Conservation (phyloP, 53 echinoderm and acorn worm genomes). For the Mesocentrotus franciscanus region DNA sequence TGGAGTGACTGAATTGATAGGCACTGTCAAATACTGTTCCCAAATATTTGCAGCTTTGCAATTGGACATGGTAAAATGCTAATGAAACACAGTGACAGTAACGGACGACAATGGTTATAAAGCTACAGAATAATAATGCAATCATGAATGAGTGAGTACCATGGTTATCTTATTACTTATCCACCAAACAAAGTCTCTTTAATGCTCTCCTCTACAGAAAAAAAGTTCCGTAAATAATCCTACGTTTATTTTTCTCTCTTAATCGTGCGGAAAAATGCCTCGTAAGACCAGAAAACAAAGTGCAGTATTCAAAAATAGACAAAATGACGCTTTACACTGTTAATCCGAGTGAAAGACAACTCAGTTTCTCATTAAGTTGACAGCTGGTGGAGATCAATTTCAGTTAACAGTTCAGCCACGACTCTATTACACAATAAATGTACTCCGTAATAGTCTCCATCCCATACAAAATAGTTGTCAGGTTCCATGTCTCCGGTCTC, state of each 20-base stretch:
- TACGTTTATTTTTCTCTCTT: neutral
- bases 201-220: constrained; percentile 50
- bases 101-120: constrained; percentile 8
- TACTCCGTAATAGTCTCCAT: constrained; percentile 45
- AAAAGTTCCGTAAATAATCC: neutral
- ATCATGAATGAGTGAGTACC: constrained; percentile 66
- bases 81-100: constrained; percentile 62
- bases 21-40: constrained; percentile 82
- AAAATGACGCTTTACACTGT: constrained; percentile 69
- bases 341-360: constrained; percentile 72
- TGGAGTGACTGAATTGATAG: constrained; percentile 80
- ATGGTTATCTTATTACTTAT: constrained; percentile 63
- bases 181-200: constrained; percentile 52
- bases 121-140: constrained; percentile 65
- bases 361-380: constrained; percentile 48
- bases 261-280: constrained; percentile 32
- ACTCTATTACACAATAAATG: constrained; percentile 66
- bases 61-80: constrained; percentile 70
- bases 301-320: constrained; percentile 88
- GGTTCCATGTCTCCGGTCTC: neutral
- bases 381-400: constrained; percentile 66
- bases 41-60: constrained; percentile 81
- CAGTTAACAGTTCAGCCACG: constrained; percentile 66
- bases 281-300: constrained; percentile 69
- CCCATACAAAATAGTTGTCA: neutral